Evolutionary conservation across 23 tunicate species (phyloP), one percentile per base, ranked within the genome.

Genomic region (Ascidia mentula): DNA sequence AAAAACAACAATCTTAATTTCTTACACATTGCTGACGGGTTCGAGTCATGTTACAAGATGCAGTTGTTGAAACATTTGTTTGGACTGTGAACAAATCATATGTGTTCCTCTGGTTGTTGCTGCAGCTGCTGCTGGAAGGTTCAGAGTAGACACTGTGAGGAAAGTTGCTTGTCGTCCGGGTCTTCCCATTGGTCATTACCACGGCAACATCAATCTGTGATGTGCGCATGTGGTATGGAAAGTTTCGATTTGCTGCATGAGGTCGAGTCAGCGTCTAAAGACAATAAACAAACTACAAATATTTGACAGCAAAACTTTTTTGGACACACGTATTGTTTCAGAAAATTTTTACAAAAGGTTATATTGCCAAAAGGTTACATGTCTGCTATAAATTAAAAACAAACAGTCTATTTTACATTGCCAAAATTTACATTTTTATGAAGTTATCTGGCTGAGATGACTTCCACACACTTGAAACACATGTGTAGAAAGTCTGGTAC

Each of bases 181-280:
- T 59, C 39, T 69, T 87, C 20, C 82, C 89, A 32, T 79, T 36
- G 9, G 76, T 13, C 31, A 37, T 53, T 15, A 81, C 81, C 33
- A 80, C 79, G 26, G 81, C 85, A 37, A 79, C 59, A 0, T 88
- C 89, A 39, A 92, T 87, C 70, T 92, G 97, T 5, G 97, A 82
- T 1, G 97, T 92, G 30, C 97, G 84, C n/a, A 92, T 92, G 69
- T 92, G 97, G 45, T 92, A 92, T 0, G 97, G 97, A 72, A 92
- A 92, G 89, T 92, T 92, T 33, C 40, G 59, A 40, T 92, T 92
- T 34, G 97, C 97, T 12, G 88, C 89, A 22, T 75, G 76, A 53
- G 97, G 97, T 33, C 97, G 72, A 69, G 81, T 92, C 34, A 92
- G 69, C 26, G 82, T 65, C 97, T 91, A 81, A 72, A 78, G 38